Base-by-base conservation (phyloP, 23 tunicate species). In the Phallusia fumigata region DNA sequence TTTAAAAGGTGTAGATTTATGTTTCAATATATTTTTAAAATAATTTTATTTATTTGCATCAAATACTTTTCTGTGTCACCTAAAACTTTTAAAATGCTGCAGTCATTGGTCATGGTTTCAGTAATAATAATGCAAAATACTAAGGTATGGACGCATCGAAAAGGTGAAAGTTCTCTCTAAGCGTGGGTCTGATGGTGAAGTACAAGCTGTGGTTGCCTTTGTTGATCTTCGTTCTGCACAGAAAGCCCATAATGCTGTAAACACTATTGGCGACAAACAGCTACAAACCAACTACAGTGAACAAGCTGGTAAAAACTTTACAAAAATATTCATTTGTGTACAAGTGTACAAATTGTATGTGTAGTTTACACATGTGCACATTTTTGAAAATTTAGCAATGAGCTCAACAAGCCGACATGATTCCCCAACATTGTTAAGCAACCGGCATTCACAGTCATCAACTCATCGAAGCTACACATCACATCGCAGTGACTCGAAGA, bases 141-240 rank as follows among this genome's bases (percentile, higher is more conserved):
- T 33, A 21, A 93, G 97, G 40, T 93, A 93, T 89, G 97, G 97
- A 24, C 51, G 90, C 16, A 79, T 93, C 19, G 97, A 93, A 53
- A 84, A 85, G 53, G 97, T 85, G 10, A 90, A 86, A 47, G 73
- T 93, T 52, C 80, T 88, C 13, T 64, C 92, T 1, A 88, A 88
- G 73, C 86, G 91, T 52, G 69, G 85, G 51, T 65, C 82, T 21
- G 89, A 88, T n/a, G 84, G 81, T 36, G 81, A 78, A 19, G 79
- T 49, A 5, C 84, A 75, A 36, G 97, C 97, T 22, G 53, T 83
- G 31, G 88, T 93, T 65, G 97, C 97, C 0, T 93, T 93, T 82
- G 90, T 93, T 45, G 97, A 93, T 73, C 84, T 93, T 30, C 86
- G 97, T 44, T 88, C 97, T 36, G 97, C 97, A 0, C 93, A 93